Evolutionary conservation across 37 sponge, comb jelly and placozoan species (phyloP), one percentile per base, ranked within the genome.

Genomic region (Amphimedon queenslandica): DNA sequence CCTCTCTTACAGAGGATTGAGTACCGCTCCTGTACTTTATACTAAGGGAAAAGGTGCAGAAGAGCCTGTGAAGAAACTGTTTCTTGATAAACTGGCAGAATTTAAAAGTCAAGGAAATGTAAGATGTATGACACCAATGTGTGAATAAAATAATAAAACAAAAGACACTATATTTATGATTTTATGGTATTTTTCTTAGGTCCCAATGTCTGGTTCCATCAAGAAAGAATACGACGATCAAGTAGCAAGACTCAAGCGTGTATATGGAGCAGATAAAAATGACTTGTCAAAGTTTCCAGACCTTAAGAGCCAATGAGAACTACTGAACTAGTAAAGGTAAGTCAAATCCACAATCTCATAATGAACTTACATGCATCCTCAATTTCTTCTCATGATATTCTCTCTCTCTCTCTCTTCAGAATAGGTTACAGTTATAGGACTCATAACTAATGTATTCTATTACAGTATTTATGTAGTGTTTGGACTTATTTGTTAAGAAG

Each of bases 241-340:
- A 39, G 37, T 80, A 21, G 80, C 37, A 10, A 73, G 85, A 84
- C 37, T 92, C 31, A 79, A 80, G 63, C 36, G 78, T 13, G 70
- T 82, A 53, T 92, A 76, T 43, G 93, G 93, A 25, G 85, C 69
- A 6, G 85, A 77, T 47, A 13, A 47, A 47, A 47, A 47, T 28
- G 75, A 92, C 31, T 28, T 92, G 55, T 60, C 79, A 20, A 55
- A 88, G 47, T 92, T 92, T 42, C 93, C 93, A 0, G 63, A 77
- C 34, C 84, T 92, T 55, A 69, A 77, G 13, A n/a, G n/a, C n/a
- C n/a, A n/a, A n/a, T n/a, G n/a, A n/a, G n/a, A n/a, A n/a, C n/a
- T n/a, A n/a, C n/a, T n/a, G n/a, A n/a, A n/a, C n/a, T n/a, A n/a
- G n/a, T n/a, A n/a, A n/a, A n/a, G n/a, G n/a, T n/a, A n/a, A n/a